A percentile compares a stretch with the other conserved stretches of the same genome.
These are phyloP conservation scores for Odontomyia ornata DNA, from an alignment of 2,888 invertebrate genomes.

Conservation along the genomic window DNA sequence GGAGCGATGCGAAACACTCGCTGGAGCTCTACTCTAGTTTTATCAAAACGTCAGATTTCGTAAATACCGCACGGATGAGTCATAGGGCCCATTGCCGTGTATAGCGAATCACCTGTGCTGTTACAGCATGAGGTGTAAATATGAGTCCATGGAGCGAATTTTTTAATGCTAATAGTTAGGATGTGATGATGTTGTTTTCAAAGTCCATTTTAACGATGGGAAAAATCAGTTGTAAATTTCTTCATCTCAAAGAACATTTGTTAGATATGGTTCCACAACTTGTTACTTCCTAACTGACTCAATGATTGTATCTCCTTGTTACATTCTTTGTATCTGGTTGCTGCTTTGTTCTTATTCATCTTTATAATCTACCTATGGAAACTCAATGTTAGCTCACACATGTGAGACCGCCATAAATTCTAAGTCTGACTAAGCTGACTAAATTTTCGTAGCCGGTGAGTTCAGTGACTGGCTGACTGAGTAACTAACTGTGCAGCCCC, in stretches of 20 bases:
- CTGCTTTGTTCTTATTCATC: too few species aligned
- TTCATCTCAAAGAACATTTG: too few species aligned
- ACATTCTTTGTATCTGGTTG: too few species aligned
- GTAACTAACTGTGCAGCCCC: neutral
- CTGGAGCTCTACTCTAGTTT: neutral
- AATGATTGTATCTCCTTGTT: too few species aligned
- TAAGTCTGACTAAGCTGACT: neutral
- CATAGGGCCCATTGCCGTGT: neutral
- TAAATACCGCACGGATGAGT: conserved; percentile 35
- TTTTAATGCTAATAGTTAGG: neutral
- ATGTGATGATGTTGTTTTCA: too few species aligned
- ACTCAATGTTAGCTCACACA: neutral
- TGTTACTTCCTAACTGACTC: too few species aligned
- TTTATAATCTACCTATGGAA: too few species aligned
- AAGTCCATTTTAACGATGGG: too few species aligned
- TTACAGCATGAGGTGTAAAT: neutral
- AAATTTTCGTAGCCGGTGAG: neutral
- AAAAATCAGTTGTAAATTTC: too few species aligned
- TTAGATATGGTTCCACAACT: too few species aligned
- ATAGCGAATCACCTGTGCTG: neutral
- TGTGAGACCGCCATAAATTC: neutral
- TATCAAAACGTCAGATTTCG: conserved; percentile 34
- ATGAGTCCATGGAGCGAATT: neutral
- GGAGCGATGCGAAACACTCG: neutral
- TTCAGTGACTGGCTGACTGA: conserved; percentile 7